A percentile compares a stretch with the other conserved stretches of the same genome.
These are phyloP conservation scores for Physeter macrocephalus DNA, from an alignment of 2,113 vertebrate genomes.

Conservation along the genomic window DNA sequence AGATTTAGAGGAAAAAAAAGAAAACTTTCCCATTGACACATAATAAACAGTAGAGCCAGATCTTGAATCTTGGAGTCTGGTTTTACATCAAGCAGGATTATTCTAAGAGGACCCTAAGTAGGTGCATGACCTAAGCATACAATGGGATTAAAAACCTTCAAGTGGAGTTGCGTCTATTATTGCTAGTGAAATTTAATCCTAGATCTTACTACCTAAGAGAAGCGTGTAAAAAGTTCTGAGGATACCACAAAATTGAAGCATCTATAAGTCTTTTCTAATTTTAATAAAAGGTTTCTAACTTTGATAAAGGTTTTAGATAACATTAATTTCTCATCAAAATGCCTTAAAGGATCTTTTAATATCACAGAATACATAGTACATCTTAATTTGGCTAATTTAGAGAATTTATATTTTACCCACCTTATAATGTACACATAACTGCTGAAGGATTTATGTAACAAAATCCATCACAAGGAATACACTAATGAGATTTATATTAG, in stretches of 20 bases:
- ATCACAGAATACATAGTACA: not conserved
- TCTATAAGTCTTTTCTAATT: not conserved
- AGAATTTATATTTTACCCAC: conserved; percentile 26
- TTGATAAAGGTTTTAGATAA: conserved; percentile 18
- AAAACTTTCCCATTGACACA: not conserved
- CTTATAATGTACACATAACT: not conserved
- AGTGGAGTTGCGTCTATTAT: not conserved
- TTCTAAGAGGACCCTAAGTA: not conserved
- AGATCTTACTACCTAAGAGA: not conserved
- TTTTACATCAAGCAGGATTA: not conserved
- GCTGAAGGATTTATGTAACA: conserved; percentile 28
- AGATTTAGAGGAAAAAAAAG: not conserved
- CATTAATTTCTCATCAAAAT: conserved; percentile 37
- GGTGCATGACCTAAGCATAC: not conserved
- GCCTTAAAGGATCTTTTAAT: conserved; percentile 25
- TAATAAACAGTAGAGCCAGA: not conserved
- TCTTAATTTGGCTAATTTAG: conserved; percentile 25
- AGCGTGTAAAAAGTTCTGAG: not conserved
- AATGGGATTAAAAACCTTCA: not conserved
- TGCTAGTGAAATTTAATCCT: not conserved
- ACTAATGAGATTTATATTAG: not conserved
- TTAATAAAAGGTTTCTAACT: conserved; percentile 16
- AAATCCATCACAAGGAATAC: conserved; percentile 14
- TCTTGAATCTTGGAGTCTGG: not conserved
- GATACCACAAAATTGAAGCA: not conserved